These are phyloP conservation scores for Leptinotarsa texana DNA, from an alignment of 1,140 invertebrate genomes.

Conservation along the genomic window DNA sequence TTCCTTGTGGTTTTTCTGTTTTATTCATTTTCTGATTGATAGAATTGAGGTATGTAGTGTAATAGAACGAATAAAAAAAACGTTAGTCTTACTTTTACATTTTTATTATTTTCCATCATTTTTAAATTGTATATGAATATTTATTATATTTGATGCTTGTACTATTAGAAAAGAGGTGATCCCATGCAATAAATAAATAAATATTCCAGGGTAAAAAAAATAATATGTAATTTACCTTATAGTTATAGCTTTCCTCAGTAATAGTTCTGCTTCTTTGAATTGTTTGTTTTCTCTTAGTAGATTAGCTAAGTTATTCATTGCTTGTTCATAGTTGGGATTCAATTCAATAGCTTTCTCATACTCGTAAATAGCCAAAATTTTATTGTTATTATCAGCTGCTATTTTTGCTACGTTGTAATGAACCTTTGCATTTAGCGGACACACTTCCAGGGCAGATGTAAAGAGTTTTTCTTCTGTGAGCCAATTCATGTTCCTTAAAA, in stretches of 20 bases:
- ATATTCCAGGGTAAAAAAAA: no score
- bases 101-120: no score
- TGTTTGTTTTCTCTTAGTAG: constrained; percentile 80
- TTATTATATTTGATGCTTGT: no score
- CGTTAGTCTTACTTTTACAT: no score
- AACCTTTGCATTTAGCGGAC: constrained; percentile 91
- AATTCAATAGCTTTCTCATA: constrained; percentile 67
- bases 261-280: constrained; percentile 73
- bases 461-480: constrained; percentile 74
- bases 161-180: no score
- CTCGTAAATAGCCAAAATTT: constrained; percentile 69
- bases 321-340: constrained; percentile 91
- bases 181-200: no score
- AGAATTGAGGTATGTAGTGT: no score
- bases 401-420: constrained; percentile 95
- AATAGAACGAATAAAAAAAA: no score
- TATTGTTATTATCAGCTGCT: constrained; percentile 75
- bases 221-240: constrained; percentile 64
- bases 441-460: constrained; percentile 72
- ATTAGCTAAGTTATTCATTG: constrained; percentile 97
- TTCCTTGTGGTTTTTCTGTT: no score
- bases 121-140: no score
- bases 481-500: constrained; percentile 79
- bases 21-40: no score
- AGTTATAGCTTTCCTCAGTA: constrained; percentile 74